A percentile compares a stretch with the other conserved stretches of the same genome.
Evolutionary conservation across 2,797 vertebrate species (phyloP).

Genomic region (Dallia pectoralis): DNA sequence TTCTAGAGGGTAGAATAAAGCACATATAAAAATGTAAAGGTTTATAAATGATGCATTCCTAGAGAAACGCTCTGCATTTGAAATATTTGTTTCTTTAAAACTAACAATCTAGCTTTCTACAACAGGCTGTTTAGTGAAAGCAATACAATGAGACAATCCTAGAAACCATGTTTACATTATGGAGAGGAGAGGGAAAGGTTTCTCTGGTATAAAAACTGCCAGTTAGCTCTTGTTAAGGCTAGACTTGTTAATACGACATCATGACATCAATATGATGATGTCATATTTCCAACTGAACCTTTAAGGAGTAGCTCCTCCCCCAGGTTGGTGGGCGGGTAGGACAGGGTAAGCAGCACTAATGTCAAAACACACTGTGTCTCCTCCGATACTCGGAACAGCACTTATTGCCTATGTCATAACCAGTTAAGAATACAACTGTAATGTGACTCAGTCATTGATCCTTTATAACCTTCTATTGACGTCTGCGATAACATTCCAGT

Average conservation of each 20-base stretch:
- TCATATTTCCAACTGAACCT: neutral
- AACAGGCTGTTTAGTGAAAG: conserved; percentile 78
- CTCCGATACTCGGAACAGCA: neutral
- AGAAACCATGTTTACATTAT: conserved; percentile 83
- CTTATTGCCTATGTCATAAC: neutral
- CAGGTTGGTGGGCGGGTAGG: conserved; percentile 1
- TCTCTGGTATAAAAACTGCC: conserved; percentile 51
- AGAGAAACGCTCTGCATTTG: conserved; percentile 63
- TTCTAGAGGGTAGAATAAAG: conserved; percentile 57
- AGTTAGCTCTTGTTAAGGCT: conserved; percentile 29
- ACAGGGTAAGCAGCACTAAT: neutral
- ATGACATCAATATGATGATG: conserved; percentile 5
- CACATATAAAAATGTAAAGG: conserved; percentile 68
- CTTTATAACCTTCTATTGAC: neutral
- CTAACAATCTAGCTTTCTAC: conserved; percentile 82
- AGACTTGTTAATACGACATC: neutral
- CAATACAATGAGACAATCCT: conserved; percentile 83
- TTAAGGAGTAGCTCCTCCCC: neutral
- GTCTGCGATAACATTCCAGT: neutral
- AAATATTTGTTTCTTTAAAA: conserved; percentile 59
- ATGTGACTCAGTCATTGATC: neutral
- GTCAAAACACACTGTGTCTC: neutral
- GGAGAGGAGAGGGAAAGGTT: conserved; percentile 56
- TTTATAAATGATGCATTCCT: conserved; percentile 75
- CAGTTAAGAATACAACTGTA: neutral